Percentiles rank a stretch among this genome's conserved stretches.
Conservation (phyloP, 2,888 invertebrate species). For the Sphaeridia pumilis region DNA sequence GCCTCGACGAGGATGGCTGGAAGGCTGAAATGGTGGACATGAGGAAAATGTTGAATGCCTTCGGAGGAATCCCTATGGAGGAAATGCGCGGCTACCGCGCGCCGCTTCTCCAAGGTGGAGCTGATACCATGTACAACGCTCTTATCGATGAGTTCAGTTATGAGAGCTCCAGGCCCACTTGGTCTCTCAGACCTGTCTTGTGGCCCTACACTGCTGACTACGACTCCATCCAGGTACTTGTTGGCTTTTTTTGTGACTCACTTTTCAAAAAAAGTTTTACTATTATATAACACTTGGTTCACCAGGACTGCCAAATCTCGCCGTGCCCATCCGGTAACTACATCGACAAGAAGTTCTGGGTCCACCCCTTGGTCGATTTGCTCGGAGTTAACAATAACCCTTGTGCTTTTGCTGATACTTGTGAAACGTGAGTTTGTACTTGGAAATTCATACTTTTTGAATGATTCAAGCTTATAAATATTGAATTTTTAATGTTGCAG, state of each 20-base stretch:
- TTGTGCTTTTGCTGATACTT: constrained; percentile 50
- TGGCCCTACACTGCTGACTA: constrained; percentile 61
- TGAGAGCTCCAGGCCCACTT: constrained; percentile 53
- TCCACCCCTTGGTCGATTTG: constrained; percentile 52
- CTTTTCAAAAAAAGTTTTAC: background rate
- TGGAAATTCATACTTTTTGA: background rate
- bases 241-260: background rate
- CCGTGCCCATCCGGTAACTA: constrained; percentile 49
- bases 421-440: constrained; percentile 35
- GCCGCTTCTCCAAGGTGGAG: constrained; percentile 48
- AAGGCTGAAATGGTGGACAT: constrained; percentile 51
- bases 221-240: constrained; percentile 39
- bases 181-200: constrained; percentile 42
- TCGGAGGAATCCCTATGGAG: constrained; percentile 44
- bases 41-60: constrained; percentile 43
- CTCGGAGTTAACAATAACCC: constrained; percentile 42
- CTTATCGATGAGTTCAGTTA: constrained; percentile 46
- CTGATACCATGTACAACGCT: constrained; percentile 49
- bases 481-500: too few relatives aligned
- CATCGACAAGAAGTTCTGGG: constrained; percentile 55
- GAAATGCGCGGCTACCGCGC: constrained; percentile 42
- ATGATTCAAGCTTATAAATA: too few relatives aligned
- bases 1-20: constrained; percentile 12
- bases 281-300: background rate
- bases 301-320: constrained; percentile 39